Evolutionary conservation across 2,888 invertebrate species (phyloP).

Genomic region (Metallyticus violacea): DNA sequence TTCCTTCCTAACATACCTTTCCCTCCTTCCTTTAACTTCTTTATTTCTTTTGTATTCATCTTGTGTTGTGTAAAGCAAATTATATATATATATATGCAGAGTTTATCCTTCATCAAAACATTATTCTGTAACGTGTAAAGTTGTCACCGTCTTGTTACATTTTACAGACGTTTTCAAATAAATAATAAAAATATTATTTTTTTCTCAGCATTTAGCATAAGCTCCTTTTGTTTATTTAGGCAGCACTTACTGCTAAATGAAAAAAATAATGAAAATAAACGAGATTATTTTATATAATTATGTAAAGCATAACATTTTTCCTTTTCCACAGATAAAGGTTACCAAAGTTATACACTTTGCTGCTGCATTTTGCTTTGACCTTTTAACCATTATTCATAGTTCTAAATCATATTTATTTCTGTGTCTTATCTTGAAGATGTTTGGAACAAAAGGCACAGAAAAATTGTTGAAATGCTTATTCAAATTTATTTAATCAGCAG

Average conservation of each 20-base stretch:
- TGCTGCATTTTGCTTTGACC: too few species aligned
- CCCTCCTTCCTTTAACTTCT: conserved; percentile 14
- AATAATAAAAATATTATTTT: conserved; percentile 25
- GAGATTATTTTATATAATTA: background rate
- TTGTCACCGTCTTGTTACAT: conserved; percentile 32
- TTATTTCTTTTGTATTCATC: conserved; percentile 21
- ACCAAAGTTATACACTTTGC: too few species aligned
- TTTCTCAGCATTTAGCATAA: conserved; percentile 9
- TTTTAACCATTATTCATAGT: too few species aligned
- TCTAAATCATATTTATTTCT: too few species aligned
- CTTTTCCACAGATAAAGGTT: background rate
- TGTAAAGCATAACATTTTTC: background rate
- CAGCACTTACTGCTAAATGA: background rate
- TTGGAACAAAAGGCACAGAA: too few species aligned
- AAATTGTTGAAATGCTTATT: too few species aligned
- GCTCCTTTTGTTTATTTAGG: background rate
- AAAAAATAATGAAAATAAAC: background rate
- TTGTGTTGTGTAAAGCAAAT: conserved; percentile 28
- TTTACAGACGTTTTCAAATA: conserved; percentile 33
- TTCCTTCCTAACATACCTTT: background rate
- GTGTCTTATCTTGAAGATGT: too few species aligned
- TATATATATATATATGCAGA: conserved; percentile 29
- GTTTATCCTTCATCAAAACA: conserved; percentile 28
- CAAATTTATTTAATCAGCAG: too few species aligned
- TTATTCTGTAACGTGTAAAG: conserved; percentile 27